phyloP scores from a whole-genome alignment of 1,140 invertebrate species.

The Zaprionus taronus region DNA sequence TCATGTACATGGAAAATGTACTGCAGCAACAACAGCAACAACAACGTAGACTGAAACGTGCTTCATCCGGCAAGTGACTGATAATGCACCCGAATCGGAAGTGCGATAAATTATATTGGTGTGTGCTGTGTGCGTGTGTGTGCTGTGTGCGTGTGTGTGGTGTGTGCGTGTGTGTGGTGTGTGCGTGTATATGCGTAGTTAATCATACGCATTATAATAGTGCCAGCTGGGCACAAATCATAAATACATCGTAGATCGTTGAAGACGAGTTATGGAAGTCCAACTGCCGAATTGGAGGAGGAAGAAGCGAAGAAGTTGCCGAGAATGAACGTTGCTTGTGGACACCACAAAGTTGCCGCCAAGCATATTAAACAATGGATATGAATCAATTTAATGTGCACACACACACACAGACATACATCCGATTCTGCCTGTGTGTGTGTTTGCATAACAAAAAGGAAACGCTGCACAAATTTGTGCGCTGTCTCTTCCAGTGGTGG shows the following conservation, averaged over 20 bases:
- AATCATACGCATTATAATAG: conserved; percentile 54
- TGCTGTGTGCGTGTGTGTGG: conserved; percentile 45
- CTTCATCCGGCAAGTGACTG: conserved; percentile 64
- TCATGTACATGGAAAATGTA: conserved; percentile 2
- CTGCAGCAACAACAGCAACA: conserved; percentile 11
- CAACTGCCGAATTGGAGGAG: conserved; percentile 57
- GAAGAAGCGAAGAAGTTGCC: conserved; percentile 1
- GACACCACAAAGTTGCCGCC: conserved; percentile 57
- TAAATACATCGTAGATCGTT: conserved; percentile 65
- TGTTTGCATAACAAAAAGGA: conserved; percentile 65
- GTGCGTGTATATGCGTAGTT: conserved; percentile 61
- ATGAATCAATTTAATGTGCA: conserved; percentile 80
- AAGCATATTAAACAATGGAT: conserved; percentile 82
- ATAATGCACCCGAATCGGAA: conserved; percentile 64
- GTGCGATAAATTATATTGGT: conserved; percentile 40
- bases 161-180: conserved; percentile 46
- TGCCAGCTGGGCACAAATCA: conserved; percentile 54
- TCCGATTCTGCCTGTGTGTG: conserved; percentile 8
- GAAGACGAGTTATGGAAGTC: conserved; percentile 71
- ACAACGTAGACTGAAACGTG: conserved; percentile 17
- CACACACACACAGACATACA: conserved; percentile 34
- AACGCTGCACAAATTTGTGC: conserved; percentile 73
- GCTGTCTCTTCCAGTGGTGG: conserved; percentile 45
- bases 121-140: conserved; percentile 51
- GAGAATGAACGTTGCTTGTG: neutral